These are phyloP conservation scores for Drosophila barbarae DNA, from an alignment of 2,888 invertebrate species.

Conservation along the genomic window DNA sequence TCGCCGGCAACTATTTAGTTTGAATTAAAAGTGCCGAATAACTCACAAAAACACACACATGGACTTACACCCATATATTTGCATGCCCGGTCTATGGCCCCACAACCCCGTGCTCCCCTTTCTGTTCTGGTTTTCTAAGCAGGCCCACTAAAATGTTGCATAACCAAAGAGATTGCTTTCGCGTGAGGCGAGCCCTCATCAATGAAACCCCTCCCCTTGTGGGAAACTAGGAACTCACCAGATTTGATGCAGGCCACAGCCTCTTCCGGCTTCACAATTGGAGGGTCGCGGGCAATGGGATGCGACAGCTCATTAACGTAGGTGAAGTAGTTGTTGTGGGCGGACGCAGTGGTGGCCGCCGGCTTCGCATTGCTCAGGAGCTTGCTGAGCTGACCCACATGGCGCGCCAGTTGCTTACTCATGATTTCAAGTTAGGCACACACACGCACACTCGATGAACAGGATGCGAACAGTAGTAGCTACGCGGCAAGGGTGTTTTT, in stretches of 20 bases:
- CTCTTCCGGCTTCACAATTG: conserved; percentile 86
- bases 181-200: conserved; percentile 2
- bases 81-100: conserved; percentile 10
- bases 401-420: conserved; percentile 59
- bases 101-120: conserved; percentile 15
- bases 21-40: conserved; percentile 20
- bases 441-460: conserved; percentile 1
- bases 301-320: conserved; percentile 90
- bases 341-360: conserved; percentile 47
- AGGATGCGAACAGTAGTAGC: conserved; percentile 1
- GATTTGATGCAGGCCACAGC: conserved; percentile 90
- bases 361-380: conserved; percentile 37
- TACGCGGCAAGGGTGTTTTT: not conserved
- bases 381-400: conserved; percentile 41
- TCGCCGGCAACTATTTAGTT: conserved; percentile 39
- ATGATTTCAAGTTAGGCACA: conserved; percentile 36
- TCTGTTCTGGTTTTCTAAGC: conserved; percentile 38
- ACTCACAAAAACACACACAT: conserved; percentile 34
- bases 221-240: conserved; percentile 81
- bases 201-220: not conserved
- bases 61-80: conserved; percentile 30
- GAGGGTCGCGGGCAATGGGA: conserved; percentile 87
- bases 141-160: conserved; percentile 50
- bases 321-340: conserved; percentile 83
- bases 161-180: conserved; percentile 46